phyloP scores from a whole-genome alignment of 2,797 vertebrate species.

The Microhierax caerulescens region DNA sequence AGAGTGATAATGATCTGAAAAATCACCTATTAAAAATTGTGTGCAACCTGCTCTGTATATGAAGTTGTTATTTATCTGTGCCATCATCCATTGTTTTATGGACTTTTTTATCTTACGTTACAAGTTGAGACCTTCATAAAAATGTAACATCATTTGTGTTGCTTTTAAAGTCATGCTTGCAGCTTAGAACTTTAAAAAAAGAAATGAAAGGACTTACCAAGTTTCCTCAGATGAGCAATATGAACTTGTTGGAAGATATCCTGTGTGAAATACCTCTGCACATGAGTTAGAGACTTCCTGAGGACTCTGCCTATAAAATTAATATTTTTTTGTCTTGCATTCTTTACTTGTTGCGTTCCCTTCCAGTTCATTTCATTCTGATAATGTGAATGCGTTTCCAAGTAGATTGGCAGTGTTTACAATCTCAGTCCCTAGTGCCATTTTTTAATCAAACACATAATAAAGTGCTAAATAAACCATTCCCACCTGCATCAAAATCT shows the following conservation, averaged over 20 bases:
- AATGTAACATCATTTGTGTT: neutral
- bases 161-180: neutral
- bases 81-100: neutral
- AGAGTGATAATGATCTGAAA: neutral
- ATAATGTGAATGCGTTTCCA: constrained; percentile 20
- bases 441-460: constrained; percentile 70
- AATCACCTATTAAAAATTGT: neutral
- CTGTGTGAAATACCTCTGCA: constrained; percentile 33
- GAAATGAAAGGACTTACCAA: neutral
- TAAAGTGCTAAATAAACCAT: constrained; percentile 65
- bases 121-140: constrained; percentile 8
- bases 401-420: constrained; percentile 57
- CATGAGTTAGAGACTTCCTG: constrained; percentile 16
- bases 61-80: neutral
- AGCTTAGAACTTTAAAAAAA: neutral
- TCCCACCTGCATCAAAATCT: constrained; percentile 61
- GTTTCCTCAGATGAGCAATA: constrained; percentile 16
- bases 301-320: constrained; percentile 25
- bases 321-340: neutral
- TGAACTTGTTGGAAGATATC: constrained; percentile 23
- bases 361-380: constrained; percentile 54
- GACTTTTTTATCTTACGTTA: neutral
- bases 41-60: neutral
- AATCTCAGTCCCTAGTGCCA: constrained; percentile 10
- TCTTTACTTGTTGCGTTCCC: constrained; percentile 36